Evolutionary conservation across 1,140 invertebrate genomes (phyloP).

Genomic region (Aphelinus atriplicis): DNA sequence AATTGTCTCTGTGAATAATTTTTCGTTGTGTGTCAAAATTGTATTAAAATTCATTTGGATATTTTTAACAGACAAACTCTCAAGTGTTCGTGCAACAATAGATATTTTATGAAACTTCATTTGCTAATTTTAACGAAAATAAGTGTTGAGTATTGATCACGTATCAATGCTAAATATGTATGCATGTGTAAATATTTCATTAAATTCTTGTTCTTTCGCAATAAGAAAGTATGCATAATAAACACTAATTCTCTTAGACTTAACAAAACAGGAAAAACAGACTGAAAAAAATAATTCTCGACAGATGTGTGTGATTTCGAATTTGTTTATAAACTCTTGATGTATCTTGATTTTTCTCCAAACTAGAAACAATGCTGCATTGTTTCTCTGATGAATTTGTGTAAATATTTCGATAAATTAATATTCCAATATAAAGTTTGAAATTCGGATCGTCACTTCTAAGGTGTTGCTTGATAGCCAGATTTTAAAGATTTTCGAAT

Average conservation of each 20-base stretch:
- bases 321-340: conserved; percentile 30
- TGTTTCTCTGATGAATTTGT: conserved; percentile 6
- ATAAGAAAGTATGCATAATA: conserved; percentile 25
- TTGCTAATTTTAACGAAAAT: conserved; percentile 18
- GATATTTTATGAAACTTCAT: conserved; percentile 21
- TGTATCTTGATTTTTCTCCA: conserved; percentile 28
- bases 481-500: conserved; percentile 14
- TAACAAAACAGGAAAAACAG: conserved; percentile 35
- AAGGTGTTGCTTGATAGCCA: conserved; percentile 8
- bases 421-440: background rate
- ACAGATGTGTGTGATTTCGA: conserved; percentile 38
- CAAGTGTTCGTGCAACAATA: background rate
- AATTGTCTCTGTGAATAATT: background rate
- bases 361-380: background rate
- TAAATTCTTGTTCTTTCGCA: conserved; percentile 28
- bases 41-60: conserved; percentile 7
- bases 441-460: conserved; percentile 6
- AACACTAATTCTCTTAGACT: conserved; percentile 24
- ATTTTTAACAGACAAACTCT: background rate
- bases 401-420: conserved; percentile 19
- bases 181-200: conserved; percentile 38
- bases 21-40: conserved; percentile 3
- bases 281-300: conserved; percentile 38
- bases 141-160: conserved; percentile 18
- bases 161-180: conserved; percentile 24